Base-by-base conservation (phyloP, 1,140 invertebrate species). In the Eumaeus atala region DNA sequence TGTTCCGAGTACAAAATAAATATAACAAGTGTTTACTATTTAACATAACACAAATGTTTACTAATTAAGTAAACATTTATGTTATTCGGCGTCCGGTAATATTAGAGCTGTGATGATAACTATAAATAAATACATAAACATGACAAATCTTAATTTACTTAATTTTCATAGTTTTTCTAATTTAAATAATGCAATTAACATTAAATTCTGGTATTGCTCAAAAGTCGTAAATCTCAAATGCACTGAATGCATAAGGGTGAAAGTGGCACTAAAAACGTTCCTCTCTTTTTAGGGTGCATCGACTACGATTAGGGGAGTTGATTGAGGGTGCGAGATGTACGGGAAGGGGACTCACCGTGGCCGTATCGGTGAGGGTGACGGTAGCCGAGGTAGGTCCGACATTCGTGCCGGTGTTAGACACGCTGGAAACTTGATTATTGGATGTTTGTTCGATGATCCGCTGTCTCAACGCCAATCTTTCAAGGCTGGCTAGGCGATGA, bases 401-500 rank as follows among this genome's bases (percentile, higher is more conserved):
- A 58, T 74, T 83, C 47, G 64, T 67, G 48, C 58, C 56, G 51
- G 67, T 52, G 36, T 62, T 11, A 21, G 62, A 51, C 18, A 62
- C 48, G 37, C 54, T 68, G 40, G 70, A 48, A 66, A 86, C 74
- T 72, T 84, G 82, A 67, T 85, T 84, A 62, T 85, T 85, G 11
- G 82, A 59, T 63, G 70, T 88, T 64, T 89, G 87, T 70, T 93
- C 92, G 60, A 93, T 90, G 61, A 93, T 90, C 64, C 92, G 90
- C 69, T 94, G 92, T 40, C 93, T 87, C 8, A 92, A 86, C 12
- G 92, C 92, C 59, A 94, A 84, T 65, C 92, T 90, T 68, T 93
- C 93, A 9, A 93, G 87, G 69, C 92, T 93, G 11, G 92, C 92
- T 54, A 93, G 84, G 35, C 91, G 88, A 72, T 92, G 91, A 36